phyloP scores from a whole-genome alignment of 2,113 vertebrate genomes.

The Lethenteron camtschaticum region DNA sequence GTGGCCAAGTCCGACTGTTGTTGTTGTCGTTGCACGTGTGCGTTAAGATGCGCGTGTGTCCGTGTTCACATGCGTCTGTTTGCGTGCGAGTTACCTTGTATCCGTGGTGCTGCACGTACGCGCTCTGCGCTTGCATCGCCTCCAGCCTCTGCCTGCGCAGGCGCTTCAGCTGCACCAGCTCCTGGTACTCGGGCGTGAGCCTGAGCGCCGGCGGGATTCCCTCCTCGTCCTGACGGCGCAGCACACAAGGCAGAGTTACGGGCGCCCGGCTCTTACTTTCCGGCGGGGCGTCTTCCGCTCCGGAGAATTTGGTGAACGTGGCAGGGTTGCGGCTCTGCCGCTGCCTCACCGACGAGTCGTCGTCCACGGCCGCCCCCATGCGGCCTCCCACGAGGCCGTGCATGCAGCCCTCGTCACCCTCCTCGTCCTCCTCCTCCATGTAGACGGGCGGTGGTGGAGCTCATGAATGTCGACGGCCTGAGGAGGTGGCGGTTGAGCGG shows the following conservation, averaged over 20 bases:
- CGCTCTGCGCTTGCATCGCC: conserved; percentile 57
- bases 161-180: conserved; percentile 72
- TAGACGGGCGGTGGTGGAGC: conserved; percentile 92
- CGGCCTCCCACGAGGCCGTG: conserved; percentile 44
- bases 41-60: too few relatives aligned
- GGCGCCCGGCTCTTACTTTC: too few relatives aligned
- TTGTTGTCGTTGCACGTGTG: too few relatives aligned
- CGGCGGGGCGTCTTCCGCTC: too few relatives aligned
- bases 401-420: conserved; percentile 8
- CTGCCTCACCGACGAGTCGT: conserved; percentile 28
- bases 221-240: conserved; percentile 56
- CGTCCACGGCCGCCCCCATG: conserved; percentile 40
- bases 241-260: background rate
- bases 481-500: conserved; percentile 96
- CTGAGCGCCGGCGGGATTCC: conserved; percentile 47
- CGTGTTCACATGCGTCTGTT: too few relatives aligned
- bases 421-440: conserved; percentile 81
- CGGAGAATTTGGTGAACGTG: too few relatives aligned
- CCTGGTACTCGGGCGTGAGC: conserved; percentile 73
- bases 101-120: conserved; percentile 48
- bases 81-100: conserved; percentile 42
- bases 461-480: conserved; percentile 90
- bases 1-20: too few relatives aligned
- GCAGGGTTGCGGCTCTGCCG: too few relatives aligned
- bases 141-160: conserved; percentile 71